phyloP scores from a whole-genome alignment of 2,797 vertebrate species.

The Gallirallus australis region DNA sequence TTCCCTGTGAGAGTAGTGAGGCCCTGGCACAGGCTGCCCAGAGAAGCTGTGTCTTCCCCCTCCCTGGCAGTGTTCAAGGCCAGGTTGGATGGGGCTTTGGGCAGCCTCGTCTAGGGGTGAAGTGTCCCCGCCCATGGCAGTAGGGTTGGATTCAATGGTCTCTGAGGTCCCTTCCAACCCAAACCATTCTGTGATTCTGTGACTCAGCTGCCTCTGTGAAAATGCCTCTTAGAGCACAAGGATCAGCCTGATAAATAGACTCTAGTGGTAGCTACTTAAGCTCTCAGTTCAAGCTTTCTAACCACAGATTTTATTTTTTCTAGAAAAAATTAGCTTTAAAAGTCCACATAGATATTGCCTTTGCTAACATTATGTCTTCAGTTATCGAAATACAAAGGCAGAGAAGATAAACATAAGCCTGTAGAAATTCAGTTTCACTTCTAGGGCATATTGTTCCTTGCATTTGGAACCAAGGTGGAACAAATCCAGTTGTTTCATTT shows the following conservation, averaged over 20 bases:
- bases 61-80: too few relatives aligned
- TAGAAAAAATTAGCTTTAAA: background rate
- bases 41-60: too few relatives aligned
- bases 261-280: background rate
- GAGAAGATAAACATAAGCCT: background rate
- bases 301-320: background rate
- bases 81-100: too few relatives aligned
- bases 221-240: background rate
- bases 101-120: too few relatives aligned
- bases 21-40: too few relatives aligned
- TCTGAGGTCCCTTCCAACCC: too few relatives aligned
- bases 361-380: background rate
- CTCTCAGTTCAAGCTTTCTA: background rate
- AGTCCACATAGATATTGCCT: background rate
- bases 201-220: background rate
- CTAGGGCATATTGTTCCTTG: background rate
- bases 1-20: too few relatives aligned
- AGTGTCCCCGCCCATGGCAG: too few relatives aligned
- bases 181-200: too few relatives aligned
- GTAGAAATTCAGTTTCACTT: background rate
- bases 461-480: conserved; percentile 80
- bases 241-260: background rate
- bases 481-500: conserved; percentile 80
- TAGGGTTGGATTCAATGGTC: too few relatives aligned
- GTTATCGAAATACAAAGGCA: background rate